A percentile compares a stretch with the other conserved stretches of the same genome.
Conservation (phyloP, 2,888 invertebrate species). For the Pseudococcus longispinus region DNA sequence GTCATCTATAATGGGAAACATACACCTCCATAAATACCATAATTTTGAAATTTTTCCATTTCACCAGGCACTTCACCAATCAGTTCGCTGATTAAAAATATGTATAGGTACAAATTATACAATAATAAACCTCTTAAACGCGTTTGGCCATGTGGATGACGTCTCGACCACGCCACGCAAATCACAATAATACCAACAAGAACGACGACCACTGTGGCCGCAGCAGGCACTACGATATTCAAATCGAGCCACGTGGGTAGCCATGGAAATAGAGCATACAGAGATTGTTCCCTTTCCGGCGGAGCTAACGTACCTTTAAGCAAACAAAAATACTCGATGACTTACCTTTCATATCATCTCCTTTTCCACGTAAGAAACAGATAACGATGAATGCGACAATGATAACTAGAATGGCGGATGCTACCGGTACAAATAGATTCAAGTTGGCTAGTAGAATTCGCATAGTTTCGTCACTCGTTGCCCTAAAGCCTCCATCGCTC, state of each 20-base stretch:
- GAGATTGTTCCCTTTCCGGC: constrained; percentile 66
- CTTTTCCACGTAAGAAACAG: constrained; percentile 86
- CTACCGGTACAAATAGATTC: constrained; percentile 92
- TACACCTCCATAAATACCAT: background rate
- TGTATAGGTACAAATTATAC: background rate
- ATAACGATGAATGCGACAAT: constrained; percentile 92
- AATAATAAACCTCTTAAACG: constrained; percentile 75
- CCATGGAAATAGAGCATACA: constrained; percentile 73
- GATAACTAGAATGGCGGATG: constrained; percentile 89
- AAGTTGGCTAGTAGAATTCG: constrained; percentile 88
- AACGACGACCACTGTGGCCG: constrained; percentile 88
- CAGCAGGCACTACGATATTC: constrained; percentile 87
- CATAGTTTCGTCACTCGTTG: constrained; percentile 76
- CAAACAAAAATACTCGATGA: constrained; percentile 60
- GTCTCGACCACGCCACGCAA: constrained; percentile 84
- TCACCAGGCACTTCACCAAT: background rate
- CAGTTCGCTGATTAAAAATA: background rate
- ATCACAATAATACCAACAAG: constrained; percentile 89
- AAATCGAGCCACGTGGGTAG: constrained; percentile 86
- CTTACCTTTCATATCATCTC: constrained; percentile 85
- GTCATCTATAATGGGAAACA: constrained; percentile 71
- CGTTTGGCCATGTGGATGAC: constrained; percentile 72
- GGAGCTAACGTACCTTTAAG: constrained; percentile 82
- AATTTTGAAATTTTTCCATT: background rate
- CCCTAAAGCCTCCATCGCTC: constrained; percentile 65